Evolutionary conservation across 2,888 invertebrate species (phyloP), one percentile per base, ranked within the genome.

Genomic region (Acrocera orbiculus): DNA sequence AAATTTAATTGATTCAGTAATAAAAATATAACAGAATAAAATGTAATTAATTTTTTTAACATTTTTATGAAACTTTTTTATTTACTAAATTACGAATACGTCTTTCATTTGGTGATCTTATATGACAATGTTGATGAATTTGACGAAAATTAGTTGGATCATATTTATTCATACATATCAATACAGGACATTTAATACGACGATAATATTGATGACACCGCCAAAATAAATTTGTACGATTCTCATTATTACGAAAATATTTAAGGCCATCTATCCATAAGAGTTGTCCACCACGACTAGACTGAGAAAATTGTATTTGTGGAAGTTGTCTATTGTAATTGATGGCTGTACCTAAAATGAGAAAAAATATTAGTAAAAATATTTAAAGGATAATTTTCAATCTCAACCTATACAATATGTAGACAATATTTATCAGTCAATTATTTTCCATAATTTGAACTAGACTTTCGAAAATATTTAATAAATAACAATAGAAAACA

Each of bases 161-260:
- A 30, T 43, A 54, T 42, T 57, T 58, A 40, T 56, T 58, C 58
- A 58, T 58, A 39, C 56, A 58, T 31, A 58, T 58, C 14, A 58
- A 41, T 1, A 58, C 58, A 1, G 58, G 58, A 36, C 58, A 58
- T 20, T 56, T 51, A 10, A 53, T 51, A 16, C 52, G 52, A 1
- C 58, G 49, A 41, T 58, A 58, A 37, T 58, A 58, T 52, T 58
- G 56, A 37, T 58, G 58, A 20, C 58, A 58, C 26, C 58, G 51
- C 58, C 58, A 58, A 34, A 55, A 58, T 25, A 52, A 43, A 42
- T 58, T 58, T 5, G 54, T 56, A 6, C 58, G 52, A 44, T 58
- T 58, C 41, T 56, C 57, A 37, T 58, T 58, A 36, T 59, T 59
- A 3, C 59, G 51, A 44, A 59, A 58, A 42, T 53, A 59, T 40